phyloP scores from a whole-genome alignment of 2,797 vertebrate species.

The Sebastes jordani region DNA sequence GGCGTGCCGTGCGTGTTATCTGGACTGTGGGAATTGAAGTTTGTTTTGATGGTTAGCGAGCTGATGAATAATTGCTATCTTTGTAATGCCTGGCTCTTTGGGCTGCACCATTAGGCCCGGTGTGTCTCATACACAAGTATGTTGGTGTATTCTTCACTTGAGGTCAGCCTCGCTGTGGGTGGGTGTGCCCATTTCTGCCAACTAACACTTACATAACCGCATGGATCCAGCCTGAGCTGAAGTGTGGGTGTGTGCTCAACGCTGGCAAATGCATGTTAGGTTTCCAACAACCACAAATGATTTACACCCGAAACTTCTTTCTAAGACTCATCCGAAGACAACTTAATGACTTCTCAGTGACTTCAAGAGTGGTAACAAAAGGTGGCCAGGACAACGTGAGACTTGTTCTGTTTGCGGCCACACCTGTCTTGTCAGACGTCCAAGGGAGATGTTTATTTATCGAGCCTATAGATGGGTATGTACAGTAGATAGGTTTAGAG shows the following conservation, averaged over 20 bases:
- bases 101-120: conserved; percentile 5
- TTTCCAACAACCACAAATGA: conserved; percentile 41
- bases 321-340: not conserved
- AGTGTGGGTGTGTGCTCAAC: conserved; percentile 66
- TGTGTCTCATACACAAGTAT: conserved; percentile 29
- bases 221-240: conserved; percentile 36
- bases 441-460: not conserved
- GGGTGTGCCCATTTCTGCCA: conserved; percentile 56
- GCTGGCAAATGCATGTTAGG: conserved; percentile 28
- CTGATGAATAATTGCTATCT: conserved; percentile 50
- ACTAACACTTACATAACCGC: conserved; percentile 70
- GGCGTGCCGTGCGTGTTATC: not conserved
- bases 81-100: conserved; percentile 5
- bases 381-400: conserved; percentile 18
- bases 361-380: not conserved
- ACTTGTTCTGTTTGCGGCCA: conserved; percentile 47
- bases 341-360: conserved; percentile 3
- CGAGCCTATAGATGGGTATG: not conserved
- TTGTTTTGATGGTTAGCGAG: conserved; percentile 17
- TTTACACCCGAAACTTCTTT: conserved; percentile 43
- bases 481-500: not conserved
- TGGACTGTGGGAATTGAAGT: not conserved
- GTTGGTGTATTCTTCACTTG: conserved; percentile 37
- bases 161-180: conserved; percentile 65
- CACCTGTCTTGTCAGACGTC: conserved; percentile 41